Percentiles rank a stretch among this genome's conserved stretches.
Conservation (phyloP, 2,888 invertebrate genomes). For the Lumbricus terrestris region DNA sequence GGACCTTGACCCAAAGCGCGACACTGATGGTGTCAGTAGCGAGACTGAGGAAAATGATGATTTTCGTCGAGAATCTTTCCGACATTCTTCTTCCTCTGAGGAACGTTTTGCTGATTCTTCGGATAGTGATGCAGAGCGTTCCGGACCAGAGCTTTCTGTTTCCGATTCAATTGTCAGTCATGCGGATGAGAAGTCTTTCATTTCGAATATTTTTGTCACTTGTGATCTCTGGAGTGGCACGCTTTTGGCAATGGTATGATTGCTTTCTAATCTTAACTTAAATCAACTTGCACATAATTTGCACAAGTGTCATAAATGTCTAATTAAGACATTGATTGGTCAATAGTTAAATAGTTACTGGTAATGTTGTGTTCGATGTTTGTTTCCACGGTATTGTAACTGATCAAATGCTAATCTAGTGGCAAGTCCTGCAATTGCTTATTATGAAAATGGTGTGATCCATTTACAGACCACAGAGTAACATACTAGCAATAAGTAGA, state of each 20-base stretch:
- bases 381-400: background rate
- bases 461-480: too few relatives aligned
- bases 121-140: background rate
- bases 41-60: background rate
- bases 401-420: background rate
- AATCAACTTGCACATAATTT: background rate
- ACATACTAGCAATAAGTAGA: too few relatives aligned
- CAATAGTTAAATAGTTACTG: background rate
- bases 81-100: background rate
- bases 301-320: background rate
- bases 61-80: background rate
- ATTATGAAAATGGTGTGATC: background rate
- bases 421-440: background rate
- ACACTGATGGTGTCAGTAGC: background rate
- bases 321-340: background rate
- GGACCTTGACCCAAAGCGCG: background rate
- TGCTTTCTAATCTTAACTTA: background rate
- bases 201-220: background rate
- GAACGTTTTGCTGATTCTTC: background rate
- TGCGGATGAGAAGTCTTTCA: background rate
- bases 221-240: background rate
- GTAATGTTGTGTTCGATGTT: background rate
- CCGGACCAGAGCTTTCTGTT: background rate
- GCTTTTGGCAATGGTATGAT: background rate
- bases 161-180: background rate